Base-by-base conservation (phyloP, 1,140 invertebrate genomes). In the Spodoptera litura region DNA sequence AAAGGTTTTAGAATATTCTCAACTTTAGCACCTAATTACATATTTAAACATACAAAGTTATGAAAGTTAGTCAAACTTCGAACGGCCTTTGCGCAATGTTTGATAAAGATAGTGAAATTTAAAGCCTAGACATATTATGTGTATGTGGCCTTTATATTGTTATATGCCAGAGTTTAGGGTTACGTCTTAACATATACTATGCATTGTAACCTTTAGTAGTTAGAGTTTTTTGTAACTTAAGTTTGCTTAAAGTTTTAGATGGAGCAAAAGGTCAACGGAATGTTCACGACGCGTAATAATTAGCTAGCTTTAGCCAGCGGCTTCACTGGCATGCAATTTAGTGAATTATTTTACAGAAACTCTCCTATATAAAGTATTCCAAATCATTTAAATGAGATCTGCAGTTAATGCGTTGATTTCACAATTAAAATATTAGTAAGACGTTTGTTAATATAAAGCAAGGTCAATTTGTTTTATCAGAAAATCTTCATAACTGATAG, bases 51-150 rank as follows among this genome's bases (percentile, higher is more conserved):
- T 15, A 15, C 55, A 56, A 64, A 64, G 61, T 64, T 64, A 10
- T 2, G n/a, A n/a, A 44, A n/a, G 35, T 44, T 27, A 58, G 25
- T 58, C 3, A 27, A 27, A 58, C 9, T 9, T 15, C 15, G 12
- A 27, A 27, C 20, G 56, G 20, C 55, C 20, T 9, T 56, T 56
- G 25, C 55, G n/a, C 55, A 56, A 56, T 56, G 6, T 56, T 56
- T 20, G 38, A 6, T 56, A 56, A 20, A 56, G 55, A 56, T 56
- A 56, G 55, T 25, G 55, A 56, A 56, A 56, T 56, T 25, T 56
- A 20, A 44, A 64, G 35, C 38, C 35, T 20, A 20, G 6, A 35
- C n/a, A 6, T 64, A 64, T 44, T 44, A 15, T 20, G 11, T 64
- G 35, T 64, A 15, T 64, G 61, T 64, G 61, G 35, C 31, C 13